Conservation (phyloP, 2,113 vertebrate species). For the Geococcyx californianus region DNA sequence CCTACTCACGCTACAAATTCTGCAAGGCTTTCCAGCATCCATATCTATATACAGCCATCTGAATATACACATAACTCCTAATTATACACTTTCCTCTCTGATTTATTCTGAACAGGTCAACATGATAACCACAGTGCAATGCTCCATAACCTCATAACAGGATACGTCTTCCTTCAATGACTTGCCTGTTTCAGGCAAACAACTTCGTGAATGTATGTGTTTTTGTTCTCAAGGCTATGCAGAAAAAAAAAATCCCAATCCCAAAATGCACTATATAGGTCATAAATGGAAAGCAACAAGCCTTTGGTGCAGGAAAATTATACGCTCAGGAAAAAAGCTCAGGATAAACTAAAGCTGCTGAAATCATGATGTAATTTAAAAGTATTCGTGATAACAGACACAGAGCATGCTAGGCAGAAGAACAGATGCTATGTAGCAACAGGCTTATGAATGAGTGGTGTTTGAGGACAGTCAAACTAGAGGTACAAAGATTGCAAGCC, state of each 20-base stretch:
- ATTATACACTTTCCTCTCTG: background rate
- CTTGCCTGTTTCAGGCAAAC: background rate
- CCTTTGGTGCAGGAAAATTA: background rate
- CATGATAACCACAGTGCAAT: background rate
- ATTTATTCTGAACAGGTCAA: background rate
- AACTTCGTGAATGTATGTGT: background rate
- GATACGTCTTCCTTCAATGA: background rate
- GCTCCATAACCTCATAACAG: background rate
- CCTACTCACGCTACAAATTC: background rate
- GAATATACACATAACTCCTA: background rate
- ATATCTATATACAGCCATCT: background rate
- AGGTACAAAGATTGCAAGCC: background rate
- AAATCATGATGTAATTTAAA: constrained; percentile 31
- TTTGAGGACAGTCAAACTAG: constrained; percentile 5
- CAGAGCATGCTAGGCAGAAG: background rate
- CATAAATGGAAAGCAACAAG: background rate
- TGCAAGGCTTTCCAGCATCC: background rate
- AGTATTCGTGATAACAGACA: constrained; percentile 30
- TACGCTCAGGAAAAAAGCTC: background rate
- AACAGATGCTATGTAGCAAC: constrained; percentile 1
- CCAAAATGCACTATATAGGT: background rate
- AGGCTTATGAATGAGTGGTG: background rate
- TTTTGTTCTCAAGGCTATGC: background rate
- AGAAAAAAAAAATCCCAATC: background rate
- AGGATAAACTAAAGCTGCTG: background rate